A percentile compares a stretch with the other conserved stretches of the same genome.
phyloP scores from a whole-genome alignment of 1,140 invertebrate genomes.

The Drosophila nebulosa region DNA sequence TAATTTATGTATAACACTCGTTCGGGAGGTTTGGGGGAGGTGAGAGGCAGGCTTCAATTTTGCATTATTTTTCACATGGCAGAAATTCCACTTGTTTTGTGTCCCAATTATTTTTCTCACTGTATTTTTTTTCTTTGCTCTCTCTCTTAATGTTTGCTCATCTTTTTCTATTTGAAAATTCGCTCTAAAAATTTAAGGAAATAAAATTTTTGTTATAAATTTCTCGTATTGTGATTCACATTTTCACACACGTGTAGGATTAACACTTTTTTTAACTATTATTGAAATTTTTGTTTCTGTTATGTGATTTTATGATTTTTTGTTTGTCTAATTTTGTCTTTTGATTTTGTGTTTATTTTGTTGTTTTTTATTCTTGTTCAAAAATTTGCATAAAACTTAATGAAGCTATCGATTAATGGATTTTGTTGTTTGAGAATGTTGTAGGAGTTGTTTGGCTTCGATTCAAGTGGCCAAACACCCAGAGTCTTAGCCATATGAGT shows the following conservation, averaged over 20 bases:
- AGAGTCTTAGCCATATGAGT: background rate
- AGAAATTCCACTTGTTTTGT: slow-evolving; percentile 3
- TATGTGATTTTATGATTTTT: background rate
- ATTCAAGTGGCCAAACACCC: background rate
- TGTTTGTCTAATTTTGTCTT: no score
- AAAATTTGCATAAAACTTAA: slow-evolving; percentile 32
- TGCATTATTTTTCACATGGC: slow-evolving; percentile 55
- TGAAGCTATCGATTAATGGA: slow-evolving; percentile 14
- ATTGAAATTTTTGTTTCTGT: background rate
- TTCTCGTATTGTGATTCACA: background rate
- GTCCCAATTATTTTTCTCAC: slow-evolving; percentile 15
- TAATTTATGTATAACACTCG: slow-evolving; percentile 58
- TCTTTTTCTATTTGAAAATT: slow-evolving; percentile 32
- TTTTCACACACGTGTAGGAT: slow-evolving; percentile 12
- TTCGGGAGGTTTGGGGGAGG: background rate
- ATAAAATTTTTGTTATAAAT: slow-evolving; percentile 12
- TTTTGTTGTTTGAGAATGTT: slow-evolving; percentile 6
- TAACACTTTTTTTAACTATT: slow-evolving; percentile 8
- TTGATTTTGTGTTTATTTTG: slow-evolving; percentile 12
- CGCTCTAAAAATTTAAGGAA: slow-evolving; percentile 19
- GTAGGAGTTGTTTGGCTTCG: slow-evolving; percentile 1
- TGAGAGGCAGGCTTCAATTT: slow-evolving; percentile 37
- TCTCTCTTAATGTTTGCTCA: slow-evolving; percentile 36
- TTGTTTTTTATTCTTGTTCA: background rate
- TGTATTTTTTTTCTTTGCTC: slow-evolving; percentile 5